phyloP scores from a whole-genome alignment of 2,888 invertebrate genomes.

The Melanostoma mellinum region DNA sequence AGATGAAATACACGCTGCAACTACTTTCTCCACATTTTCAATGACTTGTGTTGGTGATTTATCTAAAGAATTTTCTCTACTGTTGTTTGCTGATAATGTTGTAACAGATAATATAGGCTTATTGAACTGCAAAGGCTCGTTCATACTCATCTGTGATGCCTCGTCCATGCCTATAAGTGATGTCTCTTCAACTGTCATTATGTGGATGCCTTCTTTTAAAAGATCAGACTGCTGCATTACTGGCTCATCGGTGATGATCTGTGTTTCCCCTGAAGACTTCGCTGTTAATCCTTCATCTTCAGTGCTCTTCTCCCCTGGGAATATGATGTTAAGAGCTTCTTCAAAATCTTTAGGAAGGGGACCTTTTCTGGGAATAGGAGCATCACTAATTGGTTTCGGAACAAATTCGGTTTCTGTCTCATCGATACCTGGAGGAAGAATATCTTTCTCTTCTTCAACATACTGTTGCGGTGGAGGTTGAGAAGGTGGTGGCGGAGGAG shows the following conservation, averaged over 20 bases:
- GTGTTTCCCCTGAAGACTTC: conserved; percentile 74
- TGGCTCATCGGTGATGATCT: conserved; percentile 78
- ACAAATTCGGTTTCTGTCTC: conserved; percentile 81
- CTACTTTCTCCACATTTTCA: conserved; percentile 49
- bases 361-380: conserved; percentile 81
- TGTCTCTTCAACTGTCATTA: conserved; percentile 79
- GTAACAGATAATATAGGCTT: conserved; percentile 68
- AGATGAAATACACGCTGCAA: conserved; percentile 51
- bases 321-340: conserved; percentile 85
- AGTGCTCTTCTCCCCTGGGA: conserved; percentile 83
- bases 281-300: conserved; percentile 75
- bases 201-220: conserved; percentile 80
- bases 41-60: conserved; percentile 40
- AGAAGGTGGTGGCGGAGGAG: conserved; percentile 81
- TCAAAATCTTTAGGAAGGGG: conserved; percentile 85
- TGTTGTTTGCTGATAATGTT: conserved; percentile 49
- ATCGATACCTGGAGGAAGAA: conserved; percentile 81
- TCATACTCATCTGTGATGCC: conserved; percentile 77
- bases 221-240: conserved; percentile 78
- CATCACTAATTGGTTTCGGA: conserved; percentile 82
- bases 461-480: conserved; percentile 75
- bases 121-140: conserved; percentile 77
- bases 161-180: conserved; percentile 76
- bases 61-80: conserved; percentile 57
- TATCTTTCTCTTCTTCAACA: conserved; percentile 78